Evolutionary conservation across 1,140 invertebrate genomes (phyloP).

Genomic region (Asbolus verrucosus): DNA sequence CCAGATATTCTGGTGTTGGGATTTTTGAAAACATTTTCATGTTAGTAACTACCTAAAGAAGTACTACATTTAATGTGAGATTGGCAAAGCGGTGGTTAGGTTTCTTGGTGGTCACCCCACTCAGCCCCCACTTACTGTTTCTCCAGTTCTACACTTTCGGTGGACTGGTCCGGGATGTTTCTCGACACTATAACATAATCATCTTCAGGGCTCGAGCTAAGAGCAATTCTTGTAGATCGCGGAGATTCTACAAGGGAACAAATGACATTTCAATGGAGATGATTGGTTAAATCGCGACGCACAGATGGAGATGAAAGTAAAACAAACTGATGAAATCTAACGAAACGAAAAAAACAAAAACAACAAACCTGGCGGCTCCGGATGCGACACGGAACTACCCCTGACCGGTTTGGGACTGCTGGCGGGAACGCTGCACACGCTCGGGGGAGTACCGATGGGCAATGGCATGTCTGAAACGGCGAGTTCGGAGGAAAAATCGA

Average conservation of each 20-base stretch:
- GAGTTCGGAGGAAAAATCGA: background rate
- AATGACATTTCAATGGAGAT: no score
- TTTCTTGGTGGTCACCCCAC: no score
- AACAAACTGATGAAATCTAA: no score
- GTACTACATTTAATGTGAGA: no score
- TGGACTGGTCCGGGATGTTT: conserved; percentile 71
- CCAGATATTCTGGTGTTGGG: no score
- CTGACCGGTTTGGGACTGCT: conserved; percentile 58
- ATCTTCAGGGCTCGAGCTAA: conserved; percentile 77
- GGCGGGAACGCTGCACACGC: conserved; percentile 45
- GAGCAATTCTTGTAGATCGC: conserved; percentile 58
- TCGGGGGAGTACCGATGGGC: conserved; percentile 57
- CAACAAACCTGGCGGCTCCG: conserved; percentile 56
- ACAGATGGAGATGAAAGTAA: no score
- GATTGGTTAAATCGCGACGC: conserved; percentile 39
- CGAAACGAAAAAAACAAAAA: conserved; percentile 11
- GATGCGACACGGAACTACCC: conserved; percentile 39
- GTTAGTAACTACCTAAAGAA: no score
- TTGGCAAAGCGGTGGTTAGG: no score
- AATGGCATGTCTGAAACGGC: conserved; percentile 58
- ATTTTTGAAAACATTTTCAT: no score
- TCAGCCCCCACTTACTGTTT: conserved; percentile 49
- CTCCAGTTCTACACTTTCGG: conserved; percentile 64
- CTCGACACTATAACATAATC: conserved; percentile 89
- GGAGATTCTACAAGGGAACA: conserved; percentile 64